phyloP scores from a whole-genome alignment of 1,140 invertebrate genomes.

The Conopomorpha cramerella region DNA sequence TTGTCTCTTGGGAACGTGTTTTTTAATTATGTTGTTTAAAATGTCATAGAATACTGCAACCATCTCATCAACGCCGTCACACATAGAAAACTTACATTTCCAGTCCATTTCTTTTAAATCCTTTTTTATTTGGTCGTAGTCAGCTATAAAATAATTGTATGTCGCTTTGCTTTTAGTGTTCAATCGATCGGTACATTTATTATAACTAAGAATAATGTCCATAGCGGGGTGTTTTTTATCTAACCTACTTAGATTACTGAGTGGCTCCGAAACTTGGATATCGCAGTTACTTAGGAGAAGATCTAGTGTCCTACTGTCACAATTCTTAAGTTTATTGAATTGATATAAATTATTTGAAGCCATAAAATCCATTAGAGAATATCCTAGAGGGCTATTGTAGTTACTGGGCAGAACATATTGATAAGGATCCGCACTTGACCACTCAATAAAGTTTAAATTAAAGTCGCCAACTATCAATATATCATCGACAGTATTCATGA shows the following conservation, averaged over 20 bases:
- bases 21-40: neutral
- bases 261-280: neutral
- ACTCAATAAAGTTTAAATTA: neutral
- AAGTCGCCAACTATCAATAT: neutral
- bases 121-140: neutral
- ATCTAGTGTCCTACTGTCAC: neutral
- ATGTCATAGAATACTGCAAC: neutral
- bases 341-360: neutral
- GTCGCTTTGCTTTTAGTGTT: neutral
- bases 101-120: neutral
- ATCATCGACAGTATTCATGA: neutral
- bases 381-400: no score
- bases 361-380: neutral
- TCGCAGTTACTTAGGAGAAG: neutral
- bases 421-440: neutral
- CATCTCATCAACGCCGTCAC: neutral
- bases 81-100: neutral
- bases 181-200: neutral
- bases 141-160: constrained; percentile 2
- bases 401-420: neutral
- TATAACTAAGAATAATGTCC: neutral
- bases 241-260: neutral
- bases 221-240: neutral
- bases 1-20: neutral
- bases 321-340: neutral